phyloP scores from a whole-genome alignment of 92 coral and sea anemone species.

The Porites rus region DNA sequence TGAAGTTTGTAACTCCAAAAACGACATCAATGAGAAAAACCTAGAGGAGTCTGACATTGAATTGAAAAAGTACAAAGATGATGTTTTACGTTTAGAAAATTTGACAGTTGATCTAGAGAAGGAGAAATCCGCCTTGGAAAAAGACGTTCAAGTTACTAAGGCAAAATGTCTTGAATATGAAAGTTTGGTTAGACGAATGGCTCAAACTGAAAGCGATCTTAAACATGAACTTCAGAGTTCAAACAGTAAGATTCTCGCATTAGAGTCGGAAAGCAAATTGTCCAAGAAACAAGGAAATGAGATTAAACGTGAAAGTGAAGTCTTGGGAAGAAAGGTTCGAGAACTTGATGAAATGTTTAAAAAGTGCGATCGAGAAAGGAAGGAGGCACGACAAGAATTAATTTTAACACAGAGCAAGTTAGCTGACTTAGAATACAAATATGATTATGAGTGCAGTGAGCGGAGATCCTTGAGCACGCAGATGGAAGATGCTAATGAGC shows the following conservation, averaged over 20 bases:
- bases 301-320: slow-evolving; percentile 57
- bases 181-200: slow-evolving; percentile 44
- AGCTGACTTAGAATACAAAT: slow-evolving; percentile 72
- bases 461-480: slow-evolving; percentile 42
- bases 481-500: slow-evolving; percentile 30
- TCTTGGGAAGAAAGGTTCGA: slow-evolving; percentile 58
- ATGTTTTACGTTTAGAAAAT: slow-evolving; percentile 50
- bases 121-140: slow-evolving; percentile 60
- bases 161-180: slow-evolving; percentile 73
- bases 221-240: slow-evolving; percentile 65
- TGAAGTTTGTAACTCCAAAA: slow-evolving; percentile 66
- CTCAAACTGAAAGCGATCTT: slow-evolving; percentile 66
- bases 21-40: slow-evolving; percentile 51
- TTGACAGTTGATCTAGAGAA: slow-evolving; percentile 63
- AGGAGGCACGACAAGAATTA: slow-evolving; percentile 73
- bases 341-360: slow-evolving; percentile 76
- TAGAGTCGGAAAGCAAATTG: slow-evolving; percentile 74
- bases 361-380: slow-evolving; percentile 78
- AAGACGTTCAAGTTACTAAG: slow-evolving; percentile 56
- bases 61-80: slow-evolving; percentile 61
- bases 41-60: slow-evolving; percentile 50
- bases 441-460: slow-evolving; percentile 79
- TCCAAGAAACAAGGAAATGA: slow-evolving; percentile 69
- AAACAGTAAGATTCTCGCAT: slow-evolving; percentile 63
- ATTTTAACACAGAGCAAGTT: slow-evolving; percentile 60